phyloP scores from a whole-genome alignment of 2,888 invertebrate genomes.

The Adelphocoris suturalis region DNA sequence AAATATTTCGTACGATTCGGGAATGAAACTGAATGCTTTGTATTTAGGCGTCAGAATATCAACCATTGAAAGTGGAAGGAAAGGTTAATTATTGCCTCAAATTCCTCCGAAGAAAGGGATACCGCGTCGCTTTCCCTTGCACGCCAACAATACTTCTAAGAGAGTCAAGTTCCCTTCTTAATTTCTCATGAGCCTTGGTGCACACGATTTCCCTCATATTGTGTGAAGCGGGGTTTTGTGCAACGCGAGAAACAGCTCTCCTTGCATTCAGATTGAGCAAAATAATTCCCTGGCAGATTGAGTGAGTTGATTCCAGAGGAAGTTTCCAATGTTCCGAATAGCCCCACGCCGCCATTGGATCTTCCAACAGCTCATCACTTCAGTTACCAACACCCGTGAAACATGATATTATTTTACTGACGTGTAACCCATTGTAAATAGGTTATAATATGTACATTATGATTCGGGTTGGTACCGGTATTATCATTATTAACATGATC shows the following conservation, averaged over 20 bases:
- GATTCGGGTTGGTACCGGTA: no score
- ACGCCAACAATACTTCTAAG: neutral
- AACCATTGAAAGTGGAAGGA: no score
- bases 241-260: neutral
- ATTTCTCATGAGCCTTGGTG: neutral
- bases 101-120: no score
- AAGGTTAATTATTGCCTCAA: no score
- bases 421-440: no score
- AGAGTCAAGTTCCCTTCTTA: neutral
- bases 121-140: no score
- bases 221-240: neutral
- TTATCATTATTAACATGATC: no score
- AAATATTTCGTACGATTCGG: no score
- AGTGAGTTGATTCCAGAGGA: neutral
- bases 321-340: neutral
- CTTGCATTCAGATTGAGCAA: neutral
- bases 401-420: no score
- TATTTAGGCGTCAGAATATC: no score
- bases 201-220: neutral
- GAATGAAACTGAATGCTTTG: no score
- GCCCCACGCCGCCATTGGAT: neutral
- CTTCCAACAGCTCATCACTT: neutral
- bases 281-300: neutral
- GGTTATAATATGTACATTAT: no score
- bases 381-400: neutral